Evolutionary conservation across 2,797 vertebrate species (phyloP).

Genomic region (Mareca strepera): DNA sequence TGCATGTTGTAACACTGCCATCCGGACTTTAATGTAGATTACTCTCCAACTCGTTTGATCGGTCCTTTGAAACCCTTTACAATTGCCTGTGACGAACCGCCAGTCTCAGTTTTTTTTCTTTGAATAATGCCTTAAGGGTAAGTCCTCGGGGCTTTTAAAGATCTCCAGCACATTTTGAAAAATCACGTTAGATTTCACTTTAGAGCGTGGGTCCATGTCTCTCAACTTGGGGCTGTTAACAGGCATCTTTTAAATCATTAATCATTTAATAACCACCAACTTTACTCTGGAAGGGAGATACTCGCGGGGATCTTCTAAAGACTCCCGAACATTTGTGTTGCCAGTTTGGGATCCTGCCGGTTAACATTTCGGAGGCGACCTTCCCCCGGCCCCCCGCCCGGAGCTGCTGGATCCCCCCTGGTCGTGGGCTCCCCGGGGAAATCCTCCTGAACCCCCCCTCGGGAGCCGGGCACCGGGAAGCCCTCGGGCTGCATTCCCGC

Average conservation of each 20-base stretch:
- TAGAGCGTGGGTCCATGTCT: slow-evolving; percentile 1
- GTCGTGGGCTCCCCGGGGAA: not conserved
- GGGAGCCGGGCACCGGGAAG: not conserved
- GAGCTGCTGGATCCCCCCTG: not conserved
- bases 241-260: slow-evolving; percentile 55
- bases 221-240: slow-evolving; percentile 66
- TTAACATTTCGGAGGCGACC: not conserved
- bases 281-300: not conserved
- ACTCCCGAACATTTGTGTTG: not conserved
- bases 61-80: slow-evolving; percentile 83
- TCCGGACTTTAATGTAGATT: slow-evolving; percentile 84
- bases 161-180: slow-evolving; percentile 60
- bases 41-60: slow-evolving; percentile 84
- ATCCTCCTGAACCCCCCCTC: not conserved
- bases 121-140: slow-evolving; percentile 81
- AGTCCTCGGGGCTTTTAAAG: slow-evolving; percentile 80
- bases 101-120: slow-evolving; percentile 73
- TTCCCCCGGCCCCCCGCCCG: not conserved
- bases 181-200: slow-evolving; percentile 66
- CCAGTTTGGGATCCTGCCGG: not conserved
- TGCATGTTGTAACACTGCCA: slow-evolving; percentile 79
- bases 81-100: slow-evolving; percentile 86
- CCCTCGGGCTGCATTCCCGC: not conserved
- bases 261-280: slow-evolving; percentile 14
- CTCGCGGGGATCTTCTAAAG: not conserved